Evolutionary conservation across 37 sponge, comb jelly and placozoan species (phyloP), one percentile per base, ranked within the genome.

Genomic region (Halisarca cf. caerulea): DNA sequence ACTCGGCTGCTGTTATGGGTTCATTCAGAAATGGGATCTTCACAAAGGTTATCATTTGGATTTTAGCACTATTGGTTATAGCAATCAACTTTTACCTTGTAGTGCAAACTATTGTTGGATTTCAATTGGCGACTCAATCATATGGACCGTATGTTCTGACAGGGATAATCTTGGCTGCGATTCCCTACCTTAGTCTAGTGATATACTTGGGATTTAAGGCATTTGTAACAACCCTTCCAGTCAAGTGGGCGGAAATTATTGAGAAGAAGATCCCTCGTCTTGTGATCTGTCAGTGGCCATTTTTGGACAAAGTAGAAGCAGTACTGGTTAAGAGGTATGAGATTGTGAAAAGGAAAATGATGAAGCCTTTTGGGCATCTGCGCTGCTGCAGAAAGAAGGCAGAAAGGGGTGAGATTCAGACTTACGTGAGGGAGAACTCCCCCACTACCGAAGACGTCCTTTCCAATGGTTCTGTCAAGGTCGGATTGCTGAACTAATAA

Each of bases 1-100:
- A 79, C 28, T 78, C 43, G 35, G 80, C 68, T 43, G 38, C 58
- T 37, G 81, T 95, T 81, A 95, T 97, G 98, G 87, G 88, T 2
- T 30, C 81, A 17, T 95, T 92, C 87, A 91, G 62, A 55, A 90
- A 88, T 59, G 86, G 90, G 5, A 78, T 80, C 21, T 33, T 83
- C 28, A 84, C 86, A 51, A 80, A 83, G 24, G 59, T 60, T 14
- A 45, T 84, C 24, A 78, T 93, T 18, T 93, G 90, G 90, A 6
- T 83, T 7, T 78, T 93, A 24, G 90, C 86, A 15, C 38, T 93
- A 59, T 43, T 69, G 28, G 85, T 93, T 9, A 69, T 93, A 24
- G 86, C 84, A 7, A 93, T 93, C 83, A 93, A 93, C 59, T 79
- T 89, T 24, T 93, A 84, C 61, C 80, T 93, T 24, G 88, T 87